Conservation (phyloP, 2,888 invertebrate genomes). For the Nasonia oneida region DNA sequence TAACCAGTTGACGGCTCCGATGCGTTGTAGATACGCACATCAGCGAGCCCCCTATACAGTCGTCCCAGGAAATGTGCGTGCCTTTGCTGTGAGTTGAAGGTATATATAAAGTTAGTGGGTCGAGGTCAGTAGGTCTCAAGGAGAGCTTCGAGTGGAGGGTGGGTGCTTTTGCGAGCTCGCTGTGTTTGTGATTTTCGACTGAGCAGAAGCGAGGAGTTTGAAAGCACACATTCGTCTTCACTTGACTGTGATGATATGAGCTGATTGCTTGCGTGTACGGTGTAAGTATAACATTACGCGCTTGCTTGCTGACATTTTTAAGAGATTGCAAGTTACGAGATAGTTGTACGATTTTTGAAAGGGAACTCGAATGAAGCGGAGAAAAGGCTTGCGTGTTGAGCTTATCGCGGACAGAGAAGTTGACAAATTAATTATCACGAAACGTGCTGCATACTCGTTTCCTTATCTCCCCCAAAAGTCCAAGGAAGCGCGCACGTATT, state of each 20-base stretch:
- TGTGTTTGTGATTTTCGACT: background rate
- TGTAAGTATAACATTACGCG: too few species aligned
- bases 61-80: background rate
- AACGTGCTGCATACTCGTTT: background rate
- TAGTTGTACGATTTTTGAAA: background rate
- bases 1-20: conserved; percentile 28
- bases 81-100: background rate
- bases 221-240: background rate
- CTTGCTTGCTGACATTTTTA: too few species aligned
- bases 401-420: too few species aligned
- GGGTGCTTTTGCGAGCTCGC: too few species aligned
- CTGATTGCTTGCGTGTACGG: too few species aligned
- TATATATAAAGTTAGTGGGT: background rate
- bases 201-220: background rate
- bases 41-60: background rate
- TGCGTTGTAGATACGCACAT: background rate
- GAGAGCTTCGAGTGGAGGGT: background rate
- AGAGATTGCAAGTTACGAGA: too few species aligned
- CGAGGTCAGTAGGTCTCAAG: background rate
- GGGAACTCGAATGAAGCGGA: too few species aligned
- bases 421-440: too few species aligned
- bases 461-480: background rate
- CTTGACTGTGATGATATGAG: too few species aligned
- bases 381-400: too few species aligned
- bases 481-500: background rate